phyloP scores from a whole-genome alignment of 2,888 invertebrate genomes.

The Miltochrista miniata region DNA sequence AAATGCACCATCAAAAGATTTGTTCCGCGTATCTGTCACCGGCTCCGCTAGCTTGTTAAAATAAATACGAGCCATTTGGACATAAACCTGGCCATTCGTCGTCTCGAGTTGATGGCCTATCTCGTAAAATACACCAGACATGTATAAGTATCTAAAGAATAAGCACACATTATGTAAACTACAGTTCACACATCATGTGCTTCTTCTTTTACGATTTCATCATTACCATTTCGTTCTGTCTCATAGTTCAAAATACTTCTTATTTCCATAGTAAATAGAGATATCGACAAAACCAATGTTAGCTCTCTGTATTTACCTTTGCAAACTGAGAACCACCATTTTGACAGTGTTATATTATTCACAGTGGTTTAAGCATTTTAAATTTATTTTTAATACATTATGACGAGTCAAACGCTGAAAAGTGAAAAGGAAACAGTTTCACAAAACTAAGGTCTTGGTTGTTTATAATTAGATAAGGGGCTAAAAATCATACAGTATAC shows the following conservation, averaged over 20 bases:
- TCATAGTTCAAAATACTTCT: neutral
- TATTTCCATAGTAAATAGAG: too few relatives aligned
- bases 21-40: slow-evolving; percentile 56
- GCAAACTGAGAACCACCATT: too few relatives aligned
- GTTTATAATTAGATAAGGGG: too few relatives aligned
- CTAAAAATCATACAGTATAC: too few relatives aligned
- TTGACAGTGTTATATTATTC: too few relatives aligned
- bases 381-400: too few relatives aligned
- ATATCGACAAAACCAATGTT: too few relatives aligned
- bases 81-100: slow-evolving; percentile 53
- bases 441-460: too few relatives aligned
- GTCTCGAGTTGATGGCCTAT: slow-evolving; percentile 34
- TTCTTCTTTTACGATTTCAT: slow-evolving; percentile 9
- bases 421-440: too few relatives aligned
- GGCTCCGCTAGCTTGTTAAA: slow-evolving; percentile 52
- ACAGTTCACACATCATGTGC: slow-evolving; percentile 14
- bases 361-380: too few relatives aligned
- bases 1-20: slow-evolving; percentile 58
- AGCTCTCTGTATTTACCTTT: too few relatives aligned
- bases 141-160: slow-evolving; percentile 26
- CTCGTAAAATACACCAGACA: slow-evolving; percentile 27
- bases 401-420: too few relatives aligned
- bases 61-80: slow-evolving; percentile 52
- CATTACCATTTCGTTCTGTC: neutral
- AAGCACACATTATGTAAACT: slow-evolving; percentile 19